Evolutionary conservation across 2,888 invertebrate genomes (phyloP).

Genomic region (Agrotis ipsilon): DNA sequence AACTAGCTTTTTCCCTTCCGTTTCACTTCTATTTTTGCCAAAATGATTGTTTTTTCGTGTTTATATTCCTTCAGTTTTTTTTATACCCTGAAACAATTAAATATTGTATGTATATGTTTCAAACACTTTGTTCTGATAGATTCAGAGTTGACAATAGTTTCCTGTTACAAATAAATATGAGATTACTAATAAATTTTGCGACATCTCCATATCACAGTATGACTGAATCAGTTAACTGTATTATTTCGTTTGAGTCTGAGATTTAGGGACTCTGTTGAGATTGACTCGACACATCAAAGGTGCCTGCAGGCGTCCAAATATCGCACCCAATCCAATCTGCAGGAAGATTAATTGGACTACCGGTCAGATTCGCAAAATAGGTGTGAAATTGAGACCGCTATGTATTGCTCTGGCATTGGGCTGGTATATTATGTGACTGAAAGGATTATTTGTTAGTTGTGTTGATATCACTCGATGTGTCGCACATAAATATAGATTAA

Average conservation of each 20-base stretch:
- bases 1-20: no score
- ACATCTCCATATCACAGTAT: background rate
- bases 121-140: background rate
- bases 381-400: slow-evolving; percentile 53
- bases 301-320: slow-evolving; percentile 52
- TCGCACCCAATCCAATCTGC: slow-evolving; percentile 55
- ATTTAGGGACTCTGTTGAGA: slow-evolving; percentile 29
- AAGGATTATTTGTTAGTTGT: slow-evolving; percentile 8
- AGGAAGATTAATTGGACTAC: slow-evolving; percentile 51
- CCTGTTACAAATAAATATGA: no score
- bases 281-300: slow-evolving; percentile 39
- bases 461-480: background rate
- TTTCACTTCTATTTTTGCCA: no score
- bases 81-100: background rate
- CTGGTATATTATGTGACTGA: slow-evolving; percentile 2
- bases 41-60: no score
- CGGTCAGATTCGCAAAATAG: slow-evolving; percentile 54
- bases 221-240: slow-evolving; percentile 3
- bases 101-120: background rate
- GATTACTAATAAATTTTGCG: background rate
- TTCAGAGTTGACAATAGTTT: background rate
- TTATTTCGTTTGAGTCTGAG: slow-evolving; percentile 29
- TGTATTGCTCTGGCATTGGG: slow-evolving; percentile 8
- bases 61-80: background rate
- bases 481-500: no score